Conservation (phyloP, 2,888 invertebrate species). For the Taphrorychus bicolor region DNA sequence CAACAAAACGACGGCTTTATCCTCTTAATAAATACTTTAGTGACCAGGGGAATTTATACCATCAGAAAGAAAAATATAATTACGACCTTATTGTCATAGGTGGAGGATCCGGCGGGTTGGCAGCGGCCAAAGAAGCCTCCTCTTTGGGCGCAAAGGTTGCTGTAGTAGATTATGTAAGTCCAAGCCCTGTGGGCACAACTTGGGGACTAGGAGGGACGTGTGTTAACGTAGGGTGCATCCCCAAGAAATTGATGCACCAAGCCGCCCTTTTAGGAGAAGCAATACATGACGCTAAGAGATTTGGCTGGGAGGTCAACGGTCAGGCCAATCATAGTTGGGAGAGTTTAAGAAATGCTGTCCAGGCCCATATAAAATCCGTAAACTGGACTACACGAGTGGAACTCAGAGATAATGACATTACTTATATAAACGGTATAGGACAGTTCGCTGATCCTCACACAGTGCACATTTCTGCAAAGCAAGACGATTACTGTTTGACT, state of each 20-base stretch:
- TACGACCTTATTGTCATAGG: constrained; percentile 96
- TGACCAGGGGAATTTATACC: no score
- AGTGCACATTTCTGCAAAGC: constrained; percentile 75
- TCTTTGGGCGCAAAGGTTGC: constrained; percentile 83
- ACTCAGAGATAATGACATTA: constrained; percentile 87
- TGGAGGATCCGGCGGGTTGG: constrained; percentile 95
- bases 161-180: constrained; percentile 85
- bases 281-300: constrained; percentile 81
- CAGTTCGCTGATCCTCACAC: constrained; percentile 82
- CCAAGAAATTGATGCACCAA: constrained; percentile 98
- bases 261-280: constrained; percentile 88
- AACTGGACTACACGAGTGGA: constrained; percentile 96
- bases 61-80: no score
- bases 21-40: no score
- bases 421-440: constrained; percentile 84
- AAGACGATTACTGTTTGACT: constrained; percentile 74
- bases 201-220: constrained; percentile 98
- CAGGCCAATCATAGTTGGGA: constrained; percentile 77
- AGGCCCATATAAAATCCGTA: constrained; percentile 92
- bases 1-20: no score
- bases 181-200: constrained; percentile 85
- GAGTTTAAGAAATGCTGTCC: constrained; percentile 76
- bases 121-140: constrained; percentile 94
- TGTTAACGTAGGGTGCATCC: constrained; percentile 97
- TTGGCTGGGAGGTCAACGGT: constrained; percentile 76